phyloP scores from a whole-genome alignment of 1,140 invertebrate species.

The Meloidogyne floridensis region DNA sequence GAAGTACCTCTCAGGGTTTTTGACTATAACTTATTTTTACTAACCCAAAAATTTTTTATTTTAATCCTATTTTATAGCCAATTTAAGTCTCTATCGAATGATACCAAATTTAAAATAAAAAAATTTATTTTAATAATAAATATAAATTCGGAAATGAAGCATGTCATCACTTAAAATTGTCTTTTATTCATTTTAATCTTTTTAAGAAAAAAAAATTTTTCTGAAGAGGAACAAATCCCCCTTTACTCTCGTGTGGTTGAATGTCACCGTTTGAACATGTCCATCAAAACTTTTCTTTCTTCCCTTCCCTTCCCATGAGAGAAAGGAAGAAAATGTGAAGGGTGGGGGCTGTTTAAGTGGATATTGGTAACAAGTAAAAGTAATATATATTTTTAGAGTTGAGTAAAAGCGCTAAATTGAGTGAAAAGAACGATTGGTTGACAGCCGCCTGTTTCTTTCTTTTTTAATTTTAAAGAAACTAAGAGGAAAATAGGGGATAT shows the following conservation, averaged over 20 bases:
- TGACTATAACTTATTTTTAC: background rate
- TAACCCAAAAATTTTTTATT: background rate
- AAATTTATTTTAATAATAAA: background rate
- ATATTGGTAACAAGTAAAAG: constrained; percentile 1
- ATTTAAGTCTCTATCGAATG: constrained; percentile 4
- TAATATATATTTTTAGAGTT: background rate
- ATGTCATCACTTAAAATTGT: background rate
- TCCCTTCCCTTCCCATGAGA: background rate
- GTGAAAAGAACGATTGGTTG: background rate
- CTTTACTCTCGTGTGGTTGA: too few relatives aligned
- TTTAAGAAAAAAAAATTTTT: background rate
- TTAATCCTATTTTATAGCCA: background rate
- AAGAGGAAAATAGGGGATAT: background rate
- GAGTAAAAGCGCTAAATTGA: background rate
- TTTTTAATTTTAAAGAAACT: background rate
- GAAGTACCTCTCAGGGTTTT: background rate
- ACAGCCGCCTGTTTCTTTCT: background rate
- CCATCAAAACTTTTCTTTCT: too few relatives aligned
- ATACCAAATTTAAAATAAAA: background rate
- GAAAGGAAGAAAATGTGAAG: background rate
- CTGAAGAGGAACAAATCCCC: too few relatives aligned
- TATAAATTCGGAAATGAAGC: background rate
- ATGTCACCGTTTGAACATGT: too few relatives aligned
- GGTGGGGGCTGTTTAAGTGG: background rate
- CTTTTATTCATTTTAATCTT: too few relatives aligned